phyloP scores from a whole-genome alignment of 2,888 invertebrate genomes.

The Glaucopsyche alexis region DNA sequence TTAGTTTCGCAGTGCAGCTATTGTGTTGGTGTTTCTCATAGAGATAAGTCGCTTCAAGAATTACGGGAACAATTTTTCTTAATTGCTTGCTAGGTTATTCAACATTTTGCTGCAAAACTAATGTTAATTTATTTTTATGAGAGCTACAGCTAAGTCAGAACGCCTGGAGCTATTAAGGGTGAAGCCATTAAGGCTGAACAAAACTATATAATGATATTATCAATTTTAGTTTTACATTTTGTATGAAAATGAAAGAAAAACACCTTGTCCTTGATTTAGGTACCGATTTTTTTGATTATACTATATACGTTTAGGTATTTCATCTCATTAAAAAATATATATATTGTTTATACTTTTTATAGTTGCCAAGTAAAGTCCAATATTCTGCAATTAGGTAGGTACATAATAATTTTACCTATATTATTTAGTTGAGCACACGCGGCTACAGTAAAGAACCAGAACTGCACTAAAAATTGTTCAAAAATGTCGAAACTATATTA shows the following conservation, averaged over 20 bases:
- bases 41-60: not conserved
- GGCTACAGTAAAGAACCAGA: no score
- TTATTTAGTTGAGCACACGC: no score
- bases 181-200: not conserved
- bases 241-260: no score
- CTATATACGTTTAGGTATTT: no score
- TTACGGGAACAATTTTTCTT: not conserved
- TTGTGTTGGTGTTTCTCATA: slow-evolving; percentile 4
- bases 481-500: not conserved
- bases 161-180: no score
- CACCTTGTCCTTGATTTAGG: no score
- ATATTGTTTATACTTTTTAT: no score
- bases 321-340: no score
- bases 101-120: not conserved
- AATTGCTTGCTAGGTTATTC: not conserved
- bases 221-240: not conserved
- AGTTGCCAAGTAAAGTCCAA: no score
- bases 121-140: not conserved
- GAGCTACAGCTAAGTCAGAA: not conserved
- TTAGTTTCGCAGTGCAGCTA: slow-evolving; percentile 6
- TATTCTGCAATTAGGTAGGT: no score
- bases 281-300: no score
- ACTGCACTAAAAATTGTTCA: not conserved
- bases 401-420: no score
- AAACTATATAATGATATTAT: not conserved